Conservation (phyloP, 1,140 invertebrate genomes). For the Drosophila bipectinata region DNA sequence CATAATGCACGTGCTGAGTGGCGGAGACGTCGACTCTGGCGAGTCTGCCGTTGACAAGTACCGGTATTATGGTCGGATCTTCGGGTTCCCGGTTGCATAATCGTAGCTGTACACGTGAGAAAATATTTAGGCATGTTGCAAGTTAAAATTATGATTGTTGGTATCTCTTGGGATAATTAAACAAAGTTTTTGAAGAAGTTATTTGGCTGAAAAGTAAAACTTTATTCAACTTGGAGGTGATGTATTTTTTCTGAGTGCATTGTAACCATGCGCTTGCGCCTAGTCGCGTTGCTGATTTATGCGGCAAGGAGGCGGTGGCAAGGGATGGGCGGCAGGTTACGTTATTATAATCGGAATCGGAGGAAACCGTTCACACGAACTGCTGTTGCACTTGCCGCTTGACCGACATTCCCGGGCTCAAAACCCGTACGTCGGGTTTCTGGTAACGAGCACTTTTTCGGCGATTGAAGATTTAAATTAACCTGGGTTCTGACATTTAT, state of each 20-base stretch:
- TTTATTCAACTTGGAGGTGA: too few relatives aligned
- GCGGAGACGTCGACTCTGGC: not conserved
- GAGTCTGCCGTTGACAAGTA: slow-evolving; percentile 67
- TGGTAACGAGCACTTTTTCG: slow-evolving; percentile 10
- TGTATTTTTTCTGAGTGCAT: not conserved
- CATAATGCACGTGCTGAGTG: slow-evolving; percentile 69
- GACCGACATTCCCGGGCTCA: slow-evolving; percentile 48
- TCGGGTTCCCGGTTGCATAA: slow-evolving; percentile 41
- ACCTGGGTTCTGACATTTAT: slow-evolving; percentile 44
- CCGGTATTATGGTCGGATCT: slow-evolving; percentile 57
- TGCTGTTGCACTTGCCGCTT: slow-evolving; percentile 51
- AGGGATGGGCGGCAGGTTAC: not conserved
- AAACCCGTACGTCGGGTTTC: slow-evolving; percentile 41
- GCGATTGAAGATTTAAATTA: slow-evolving; percentile 35
- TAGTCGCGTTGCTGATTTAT: slow-evolving; percentile 29
- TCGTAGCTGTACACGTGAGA: not conserved
- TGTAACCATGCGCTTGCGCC: slow-evolving; percentile 29
- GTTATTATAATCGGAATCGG: slow-evolving; percentile 41
- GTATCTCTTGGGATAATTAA: not conserved
- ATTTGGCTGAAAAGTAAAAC: not conserved
- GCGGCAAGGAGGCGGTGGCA: not conserved
- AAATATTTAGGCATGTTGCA: not conserved
- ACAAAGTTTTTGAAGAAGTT: not conserved
- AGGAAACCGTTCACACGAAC: slow-evolving; percentile 41
- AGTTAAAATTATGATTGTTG: not conserved